Conservation (phyloP, 2,797 vertebrate genomes). For the Pipistrellus pipistrellus region DNA sequence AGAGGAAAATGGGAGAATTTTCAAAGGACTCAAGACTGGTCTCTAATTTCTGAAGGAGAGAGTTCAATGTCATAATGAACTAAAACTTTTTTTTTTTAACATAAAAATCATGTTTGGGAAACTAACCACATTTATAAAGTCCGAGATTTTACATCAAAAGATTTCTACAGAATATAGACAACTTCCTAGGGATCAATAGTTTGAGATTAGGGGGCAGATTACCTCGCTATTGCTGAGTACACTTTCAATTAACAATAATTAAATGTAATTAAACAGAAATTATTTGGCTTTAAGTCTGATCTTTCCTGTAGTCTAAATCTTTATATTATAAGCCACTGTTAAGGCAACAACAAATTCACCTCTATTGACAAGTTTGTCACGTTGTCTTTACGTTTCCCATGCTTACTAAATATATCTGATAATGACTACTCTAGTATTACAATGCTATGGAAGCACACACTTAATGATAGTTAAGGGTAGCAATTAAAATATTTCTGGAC, state of each 20-base stretch:
- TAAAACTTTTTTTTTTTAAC: neutral
- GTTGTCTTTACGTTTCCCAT: neutral
- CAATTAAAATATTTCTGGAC: slow-evolving; percentile 47
- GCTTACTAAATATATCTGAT: slow-evolving; percentile 28
- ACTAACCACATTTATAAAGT: slow-evolving; percentile 1
- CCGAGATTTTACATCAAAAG: neutral
- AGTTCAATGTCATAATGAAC: slow-evolving; percentile 9
- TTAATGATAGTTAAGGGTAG: slow-evolving; percentile 20
- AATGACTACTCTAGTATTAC: slow-evolving; percentile 33
- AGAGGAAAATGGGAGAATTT: slow-evolving; percentile 48
- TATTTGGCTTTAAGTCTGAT: slow-evolving; percentile 1
- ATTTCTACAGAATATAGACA: slow-evolving; percentile 4
- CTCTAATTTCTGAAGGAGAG: slow-evolving; percentile 3
- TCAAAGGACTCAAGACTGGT: neutral
- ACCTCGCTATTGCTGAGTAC: neutral
- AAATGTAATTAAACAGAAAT: neutral
- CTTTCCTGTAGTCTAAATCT: neutral
- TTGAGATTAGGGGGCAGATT: neutral
- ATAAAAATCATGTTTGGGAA: neutral
- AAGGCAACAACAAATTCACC: neutral
- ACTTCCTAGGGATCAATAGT: neutral
- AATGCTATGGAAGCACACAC: neutral
- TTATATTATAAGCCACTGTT: neutral
- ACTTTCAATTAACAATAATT: slow-evolving; percentile 39
- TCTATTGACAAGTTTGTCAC: neutral